phyloP scores from a whole-genome alignment of 2,888 invertebrate species.

The Nineta flava region DNA sequence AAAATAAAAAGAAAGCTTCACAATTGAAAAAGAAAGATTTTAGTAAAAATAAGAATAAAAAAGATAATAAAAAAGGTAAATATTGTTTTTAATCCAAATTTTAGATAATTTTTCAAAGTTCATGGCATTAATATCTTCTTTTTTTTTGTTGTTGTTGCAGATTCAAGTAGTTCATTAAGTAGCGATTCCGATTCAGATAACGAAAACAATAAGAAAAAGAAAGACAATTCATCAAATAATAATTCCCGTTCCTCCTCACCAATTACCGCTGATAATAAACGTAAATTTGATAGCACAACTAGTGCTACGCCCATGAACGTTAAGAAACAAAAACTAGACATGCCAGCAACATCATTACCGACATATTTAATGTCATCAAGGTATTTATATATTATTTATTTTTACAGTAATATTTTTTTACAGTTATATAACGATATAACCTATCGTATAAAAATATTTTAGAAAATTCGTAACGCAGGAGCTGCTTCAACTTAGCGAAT shows the following conservation, averaged over 20 bases:
- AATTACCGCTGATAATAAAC: constrained; percentile 21
- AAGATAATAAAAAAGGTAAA: background rate
- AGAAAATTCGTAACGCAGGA: no score
- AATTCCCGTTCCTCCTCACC: constrained; percentile 38
- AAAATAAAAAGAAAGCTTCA: no score
- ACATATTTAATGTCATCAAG: constrained; percentile 32
- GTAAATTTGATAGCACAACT: constrained; percentile 26
- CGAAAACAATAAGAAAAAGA: constrained; percentile 37
- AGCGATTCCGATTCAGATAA: constrained; percentile 56
- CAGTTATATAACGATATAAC: no score
- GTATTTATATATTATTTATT: constrained; percentile 19
- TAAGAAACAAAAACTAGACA: constrained; percentile 38
- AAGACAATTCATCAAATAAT: constrained; percentile 30
- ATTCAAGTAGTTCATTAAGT: constrained; percentile 54
- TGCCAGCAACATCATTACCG: constrained; percentile 24
- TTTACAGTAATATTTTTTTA: no score
- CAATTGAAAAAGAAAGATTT: no score
- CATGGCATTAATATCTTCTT: no score
- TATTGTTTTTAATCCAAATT: background rate
- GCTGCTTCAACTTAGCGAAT: no score
- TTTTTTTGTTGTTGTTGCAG: constrained; percentile 29
- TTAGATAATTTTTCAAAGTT: background rate
- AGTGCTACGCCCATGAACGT: constrained; percentile 26
- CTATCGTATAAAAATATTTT: no score
- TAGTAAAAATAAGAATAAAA: no score